These are phyloP conservation scores for Perodicticus potto DNA, from an alignment of 2,797 vertebrate genomes.

Conservation along the genomic window DNA sequence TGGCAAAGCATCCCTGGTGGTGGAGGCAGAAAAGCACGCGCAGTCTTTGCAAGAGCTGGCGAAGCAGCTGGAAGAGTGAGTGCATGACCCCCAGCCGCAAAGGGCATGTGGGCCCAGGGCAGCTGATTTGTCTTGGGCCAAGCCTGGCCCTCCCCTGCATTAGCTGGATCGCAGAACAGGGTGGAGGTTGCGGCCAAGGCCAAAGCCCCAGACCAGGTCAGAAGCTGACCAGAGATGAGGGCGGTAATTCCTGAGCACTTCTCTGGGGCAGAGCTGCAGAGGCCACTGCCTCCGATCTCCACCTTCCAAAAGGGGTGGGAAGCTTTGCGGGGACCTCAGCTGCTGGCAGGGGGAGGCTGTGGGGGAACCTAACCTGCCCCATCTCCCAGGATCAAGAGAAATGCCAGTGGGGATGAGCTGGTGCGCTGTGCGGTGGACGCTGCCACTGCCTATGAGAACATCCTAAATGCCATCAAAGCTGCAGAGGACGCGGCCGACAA, in stretches of 20 bases:
- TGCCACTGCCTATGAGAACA: slow-evolving; percentile 95
- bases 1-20: slow-evolving; percentile 91
- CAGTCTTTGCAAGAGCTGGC: slow-evolving; percentile 90
- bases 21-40: slow-evolving; percentile 93
- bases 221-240: not conserved
- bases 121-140: not conserved
- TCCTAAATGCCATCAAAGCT: slow-evolving; percentile 93
- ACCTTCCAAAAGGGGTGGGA: not conserved
- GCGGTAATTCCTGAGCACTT: not conserved
- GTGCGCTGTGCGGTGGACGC: slow-evolving; percentile 93
- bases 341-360: not conserved
- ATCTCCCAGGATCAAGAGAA: slow-evolving; percentile 90
- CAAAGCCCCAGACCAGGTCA: not conserved
- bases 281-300: not conserved
- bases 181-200: too few species aligned
- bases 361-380: rapidly evolving
- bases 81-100: not conserved
- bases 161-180: not conserved
- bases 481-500: slow-evolving; percentile 94
- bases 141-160: too few species aligned
- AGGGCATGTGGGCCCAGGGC: rapidly evolving
- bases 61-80: slow-evolving; percentile 94
- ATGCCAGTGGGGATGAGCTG: slow-evolving; percentile 90
- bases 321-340: not conserved
- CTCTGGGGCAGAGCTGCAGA: not conserved